Percentiles rank a stretch among this genome's conserved stretches.
Evolutionary conservation across 1,140 invertebrate genomes (phyloP).

Genomic region (Listronotus oregonensis): DNA sequence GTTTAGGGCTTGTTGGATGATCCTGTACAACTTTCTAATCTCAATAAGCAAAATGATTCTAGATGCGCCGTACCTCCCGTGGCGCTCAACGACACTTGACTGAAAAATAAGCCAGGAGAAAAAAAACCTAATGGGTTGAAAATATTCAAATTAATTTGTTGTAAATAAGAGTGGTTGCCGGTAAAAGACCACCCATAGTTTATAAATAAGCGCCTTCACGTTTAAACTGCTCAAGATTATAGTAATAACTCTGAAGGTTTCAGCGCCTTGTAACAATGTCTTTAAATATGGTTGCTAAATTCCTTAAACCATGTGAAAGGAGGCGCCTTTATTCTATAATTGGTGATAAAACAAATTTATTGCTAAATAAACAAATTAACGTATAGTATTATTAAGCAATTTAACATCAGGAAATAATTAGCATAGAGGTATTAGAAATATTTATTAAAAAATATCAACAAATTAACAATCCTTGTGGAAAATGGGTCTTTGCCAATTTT

Average conservation of each 20-base stretch:
- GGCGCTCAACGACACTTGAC: slow-evolving; percentile 27
- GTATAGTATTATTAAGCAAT: too few species aligned
- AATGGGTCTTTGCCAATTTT: too few species aligned
- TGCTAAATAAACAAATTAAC: too few species aligned
- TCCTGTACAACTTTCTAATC: too few species aligned
- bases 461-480: too few species aligned
- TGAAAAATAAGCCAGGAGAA: slow-evolving; percentile 13
- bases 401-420: too few species aligned
- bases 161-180: slow-evolving; percentile 28
- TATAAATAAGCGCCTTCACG: slow-evolving; percentile 17
- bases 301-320: neutral
- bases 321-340: too few species aligned
- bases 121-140: slow-evolving; percentile 27
- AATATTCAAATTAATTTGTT: slow-evolving; percentile 34
- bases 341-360: too few species aligned
- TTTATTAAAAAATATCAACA: too few species aligned
- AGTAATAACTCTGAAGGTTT: slow-evolving; percentile 18
- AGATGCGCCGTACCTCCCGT: slow-evolving; percentile 1
- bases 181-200: slow-evolving; percentile 28
- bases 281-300: slow-evolving; percentile 1
- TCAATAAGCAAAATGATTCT: too few species aligned
- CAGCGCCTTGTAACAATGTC: slow-evolving; percentile 20
- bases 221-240: slow-evolving; percentile 26
- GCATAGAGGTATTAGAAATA: too few species aligned
- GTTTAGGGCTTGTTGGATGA: too few species aligned